Conservation (phyloP, 2,113 vertebrate species). For the Coturnix japonica region DNA sequence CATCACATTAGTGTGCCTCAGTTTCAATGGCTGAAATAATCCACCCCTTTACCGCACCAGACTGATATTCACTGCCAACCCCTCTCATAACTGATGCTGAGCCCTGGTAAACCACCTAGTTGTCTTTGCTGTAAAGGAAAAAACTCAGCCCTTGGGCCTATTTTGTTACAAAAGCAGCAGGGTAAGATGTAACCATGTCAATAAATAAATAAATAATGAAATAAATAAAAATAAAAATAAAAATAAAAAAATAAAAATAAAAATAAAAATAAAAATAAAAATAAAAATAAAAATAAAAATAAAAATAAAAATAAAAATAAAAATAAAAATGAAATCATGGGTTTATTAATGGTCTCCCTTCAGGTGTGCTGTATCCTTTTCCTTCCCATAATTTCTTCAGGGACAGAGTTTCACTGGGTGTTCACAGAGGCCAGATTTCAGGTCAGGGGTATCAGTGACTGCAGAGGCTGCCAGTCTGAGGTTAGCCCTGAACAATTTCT, state of each 20-base stretch:
- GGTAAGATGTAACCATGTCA: not conserved
- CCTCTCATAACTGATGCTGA: slow-evolving; percentile 14
- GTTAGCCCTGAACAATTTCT: not conserved
- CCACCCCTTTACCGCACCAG: not conserved
- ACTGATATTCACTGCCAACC: not conserved
- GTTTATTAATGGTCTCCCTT: not conserved
- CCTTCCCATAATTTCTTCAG: not conserved
- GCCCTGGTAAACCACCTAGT: slow-evolving; percentile 28
- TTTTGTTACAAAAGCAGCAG: not conserved
- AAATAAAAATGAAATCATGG: too few relatives aligned
- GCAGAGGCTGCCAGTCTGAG: not conserved
- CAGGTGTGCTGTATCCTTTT: not conserved
- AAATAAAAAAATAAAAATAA: too few relatives aligned
- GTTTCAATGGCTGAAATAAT: slow-evolving; percentile 11
- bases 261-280: too few relatives aligned
- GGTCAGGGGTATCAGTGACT: not conserved
- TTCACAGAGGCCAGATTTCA: not conserved
- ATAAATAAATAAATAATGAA: too few relatives aligned
- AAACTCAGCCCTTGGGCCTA: not conserved
- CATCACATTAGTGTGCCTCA: not conserved
- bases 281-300: not conserved
- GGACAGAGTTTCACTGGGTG: not conserved
- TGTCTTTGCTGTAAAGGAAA: not conserved
- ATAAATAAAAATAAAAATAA: too few relatives aligned
- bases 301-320: too few relatives aligned